Evolutionary conservation across 1,140 invertebrate genomes (phyloP).

Genomic region (Dysdera silvatica): DNA sequence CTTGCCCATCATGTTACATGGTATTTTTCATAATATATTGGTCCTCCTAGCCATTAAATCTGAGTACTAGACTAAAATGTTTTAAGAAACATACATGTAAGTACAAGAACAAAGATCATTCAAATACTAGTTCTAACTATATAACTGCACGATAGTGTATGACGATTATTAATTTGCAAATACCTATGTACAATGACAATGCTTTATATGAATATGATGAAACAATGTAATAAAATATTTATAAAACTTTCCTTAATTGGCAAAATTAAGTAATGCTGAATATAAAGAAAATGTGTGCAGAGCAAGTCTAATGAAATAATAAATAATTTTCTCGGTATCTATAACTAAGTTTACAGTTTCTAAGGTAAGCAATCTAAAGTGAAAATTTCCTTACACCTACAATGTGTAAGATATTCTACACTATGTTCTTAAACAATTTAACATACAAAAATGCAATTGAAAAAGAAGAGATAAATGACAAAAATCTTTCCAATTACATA

Average conservation of each 20-base stretch:
- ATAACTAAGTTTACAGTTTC: constrained; percentile 4
- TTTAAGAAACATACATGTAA: constrained; percentile 19
- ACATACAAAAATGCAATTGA: too few relatives aligned
- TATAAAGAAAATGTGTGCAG: constrained; percentile 17
- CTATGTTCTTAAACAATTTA: too few relatives aligned
- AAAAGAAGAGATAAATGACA: too few relatives aligned
- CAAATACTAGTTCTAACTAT: constrained; percentile 1
- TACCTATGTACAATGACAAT: constrained; percentile 21
- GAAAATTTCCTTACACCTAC: too few relatives aligned
- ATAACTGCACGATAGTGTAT: constrained; percentile 4
- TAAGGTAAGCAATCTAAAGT: too few relatives aligned
- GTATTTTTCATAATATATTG: too few relatives aligned
- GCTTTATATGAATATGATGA: constrained; percentile 19
- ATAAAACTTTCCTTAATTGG: constrained; percentile 25
- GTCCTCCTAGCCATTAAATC: constrained; percentile 23
- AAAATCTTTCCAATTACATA: too few relatives aligned
- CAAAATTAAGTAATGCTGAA: constrained; percentile 21
- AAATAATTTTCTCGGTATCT: not conserved
- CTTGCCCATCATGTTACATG: too few relatives aligned
- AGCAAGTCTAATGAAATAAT: constrained; percentile 2
- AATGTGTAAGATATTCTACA: too few relatives aligned
- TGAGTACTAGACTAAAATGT: constrained; percentile 18
- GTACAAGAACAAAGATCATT: constrained; percentile 20
- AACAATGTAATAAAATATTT: constrained; percentile 27
- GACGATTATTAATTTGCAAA: constrained; percentile 13